Percentiles rank a stretch among this genome's conserved stretches.
Conservation (phyloP, 2,797 vertebrate genomes). For the Helicolenus hilgendorfi region DNA sequence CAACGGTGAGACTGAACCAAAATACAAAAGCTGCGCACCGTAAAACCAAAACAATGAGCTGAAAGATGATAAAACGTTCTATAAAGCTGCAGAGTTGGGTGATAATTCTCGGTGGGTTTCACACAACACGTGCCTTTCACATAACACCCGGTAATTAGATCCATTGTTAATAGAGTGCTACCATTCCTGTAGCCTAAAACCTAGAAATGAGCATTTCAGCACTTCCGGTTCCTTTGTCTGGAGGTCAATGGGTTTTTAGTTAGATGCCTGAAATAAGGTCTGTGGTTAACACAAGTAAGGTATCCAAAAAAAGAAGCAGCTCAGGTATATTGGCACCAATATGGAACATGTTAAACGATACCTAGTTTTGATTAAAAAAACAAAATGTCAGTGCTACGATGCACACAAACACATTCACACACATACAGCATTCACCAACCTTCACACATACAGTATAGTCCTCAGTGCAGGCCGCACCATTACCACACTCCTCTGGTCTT, state of each 20-base stretch:
- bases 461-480: constrained; percentile 67
- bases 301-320: neutral
- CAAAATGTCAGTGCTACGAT: neutral
- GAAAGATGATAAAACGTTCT: neutral
- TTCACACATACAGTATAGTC: constrained; percentile 22
- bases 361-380: neutral
- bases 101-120: neutral
- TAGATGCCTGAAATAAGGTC: too few species aligned
- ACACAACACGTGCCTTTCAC: too few species aligned
- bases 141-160: too few species aligned
- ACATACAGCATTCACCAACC: constrained; percentile 39
- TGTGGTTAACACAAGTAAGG: neutral
- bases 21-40: neutral
- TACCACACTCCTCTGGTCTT: constrained; percentile 32
- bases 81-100: neutral
- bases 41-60: constrained; percentile 10
- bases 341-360: neutral
- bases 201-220: too few species aligned
- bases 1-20: neutral
- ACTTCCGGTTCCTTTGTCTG: too few species aligned
- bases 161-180: too few species aligned
- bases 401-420: constrained; percentile 1
- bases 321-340: neutral
- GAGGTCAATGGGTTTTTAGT: too few species aligned
- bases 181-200: too few species aligned